Conservation (phyloP, 2,888 invertebrate species). For the Acronicta psi region DNA sequence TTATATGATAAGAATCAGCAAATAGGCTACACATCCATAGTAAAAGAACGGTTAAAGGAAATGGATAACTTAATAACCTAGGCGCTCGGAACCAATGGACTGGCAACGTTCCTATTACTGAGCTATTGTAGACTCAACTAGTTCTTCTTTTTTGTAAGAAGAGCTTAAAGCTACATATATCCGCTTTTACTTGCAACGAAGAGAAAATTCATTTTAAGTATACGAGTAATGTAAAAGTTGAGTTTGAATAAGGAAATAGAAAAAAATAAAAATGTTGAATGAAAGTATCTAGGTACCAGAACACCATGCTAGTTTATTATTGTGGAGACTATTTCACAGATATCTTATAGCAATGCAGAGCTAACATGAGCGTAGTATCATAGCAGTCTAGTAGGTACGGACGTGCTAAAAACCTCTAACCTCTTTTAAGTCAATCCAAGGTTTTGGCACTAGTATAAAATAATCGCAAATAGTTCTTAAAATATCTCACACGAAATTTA, state of each 20-base stretch:
- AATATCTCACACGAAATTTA: too few species aligned
- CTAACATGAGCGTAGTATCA: too few species aligned
- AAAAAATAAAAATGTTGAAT: not conserved
- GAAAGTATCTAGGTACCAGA: too few species aligned
- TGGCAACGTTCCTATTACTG: conserved; percentile 38
- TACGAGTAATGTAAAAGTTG: not conserved
- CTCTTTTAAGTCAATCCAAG: too few species aligned
- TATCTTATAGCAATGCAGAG: too few species aligned
- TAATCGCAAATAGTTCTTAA: too few species aligned
- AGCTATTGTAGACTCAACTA: conserved; percentile 26
- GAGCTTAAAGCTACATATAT: conserved; percentile 19
- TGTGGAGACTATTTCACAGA: too few species aligned
- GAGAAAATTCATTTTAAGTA: conserved; percentile 9
- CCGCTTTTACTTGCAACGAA: conserved; percentile 4
- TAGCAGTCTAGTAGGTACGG: too few species aligned
- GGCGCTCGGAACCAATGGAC: conserved; percentile 32
- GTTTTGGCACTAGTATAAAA: too few species aligned
- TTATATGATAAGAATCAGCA: conserved; percentile 18
- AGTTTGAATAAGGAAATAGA: not conserved
- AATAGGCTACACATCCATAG: not conserved
- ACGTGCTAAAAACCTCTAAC: too few species aligned
- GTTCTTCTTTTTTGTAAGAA: conserved; percentile 16
- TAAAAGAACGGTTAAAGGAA: conserved; percentile 23
- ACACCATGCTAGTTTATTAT: too few species aligned
- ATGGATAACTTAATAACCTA: conserved; percentile 35